Base-by-base conservation (phyloP, 35 echinoderm and acorn worm genomes). In the Strongylocentrotus purpuratus region DNA sequence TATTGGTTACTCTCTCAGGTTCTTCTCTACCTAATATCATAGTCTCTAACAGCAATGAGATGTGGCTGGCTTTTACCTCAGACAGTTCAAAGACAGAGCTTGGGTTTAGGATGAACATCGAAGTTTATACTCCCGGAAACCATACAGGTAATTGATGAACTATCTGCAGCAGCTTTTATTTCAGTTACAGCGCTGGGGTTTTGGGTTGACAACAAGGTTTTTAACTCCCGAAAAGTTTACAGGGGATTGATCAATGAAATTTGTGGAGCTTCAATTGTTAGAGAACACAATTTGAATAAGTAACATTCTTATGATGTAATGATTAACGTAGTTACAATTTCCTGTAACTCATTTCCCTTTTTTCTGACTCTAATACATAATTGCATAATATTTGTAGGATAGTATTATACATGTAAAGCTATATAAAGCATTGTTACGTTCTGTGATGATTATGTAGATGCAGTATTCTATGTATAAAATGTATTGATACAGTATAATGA, bases 21-120 rank as follows among this genome's bases (percentile, higher is more conserved):
- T 31, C 0, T 25, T 12, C 10, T 46, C 91, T 93, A 13, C 91
- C 91, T 4, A 17, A 6, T 46, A 9, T 14, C 10, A 32, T 58
- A 0, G 48, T 32, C 33, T 93, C 91, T 5, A 17, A 13, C 48
- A n/a, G 5, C 91, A 47, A 93, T 93, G 47, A 93, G 47, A 93
- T 93, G 91, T 93, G 91, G 91, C 48, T 93, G 91, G 22, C 5
- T 28, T 93, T 93, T 50, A 58, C 48, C 17, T 50, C 91, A 12
- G 91, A 93, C 28, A 0, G 18, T 31, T 93, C 91, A 7, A 32
- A 18, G 4, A 58, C 91, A 31, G 0, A 58, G 9, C 12, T 3
- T 13, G 91, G 91, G 48, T 93, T 93, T 46, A 46, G 48, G 46
- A 31, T 55, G 35, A 13, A 50, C 33, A n/a, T 78, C 65, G 20